Base-by-base conservation (phyloP, 2,888 invertebrate genomes). In the Itoplectis maculator region DNA sequence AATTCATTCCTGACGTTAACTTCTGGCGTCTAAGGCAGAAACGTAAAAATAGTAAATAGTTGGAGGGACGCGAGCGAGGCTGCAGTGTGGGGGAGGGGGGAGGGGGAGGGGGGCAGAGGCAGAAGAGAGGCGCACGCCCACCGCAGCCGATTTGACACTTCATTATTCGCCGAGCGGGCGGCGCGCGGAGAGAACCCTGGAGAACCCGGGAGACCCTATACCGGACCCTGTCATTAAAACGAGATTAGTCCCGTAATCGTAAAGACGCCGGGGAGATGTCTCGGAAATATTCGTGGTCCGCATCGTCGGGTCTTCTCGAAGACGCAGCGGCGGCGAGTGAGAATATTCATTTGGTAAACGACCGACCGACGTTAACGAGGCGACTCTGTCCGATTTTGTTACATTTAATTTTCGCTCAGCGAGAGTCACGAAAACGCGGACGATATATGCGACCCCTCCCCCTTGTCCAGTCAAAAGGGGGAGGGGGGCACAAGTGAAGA, bases 191-290 rank as follows among this genome's bases (percentile, higher is more conserved):
- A n/a, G n/a, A n/a, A n/a, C n/a, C n/a, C n/a, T n/a, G n/a, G n/a
- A n/a, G n/a, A n/a, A n/a, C n/a, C n/a, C n/a, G n/a, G n/a, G n/a
- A n/a, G n/a, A n/a, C n/a, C n/a, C n/a, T n/a, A n/a, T n/a, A n/a
- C 75, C 79, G 79, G 88, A 92, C 90, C 92, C 92, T 88, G 91
- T 92, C 92, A 92, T 92, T 92, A 92, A 92, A 92, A 92, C 88
- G 86, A 92, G 91, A 92, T 92, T 92, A 92, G 92, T 89, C 89
- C 87, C 81, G 89, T 88, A 89, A 91, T 91, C 88, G 88, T 89
- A 86, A 87, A 86, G 82, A 84, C 79, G 80, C n/a, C n/a, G n/a
- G n/a, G 74, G 82, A 75, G 79, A 81, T 84, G 79, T 79, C 75
- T 82, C 79, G 75, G 66, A 61, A 72, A 82, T 78, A 65, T 82